These are phyloP conservation scores for Endotricha flammealis DNA, from an alignment of 2,888 invertebrate species.

Conservation along the genomic window DNA sequence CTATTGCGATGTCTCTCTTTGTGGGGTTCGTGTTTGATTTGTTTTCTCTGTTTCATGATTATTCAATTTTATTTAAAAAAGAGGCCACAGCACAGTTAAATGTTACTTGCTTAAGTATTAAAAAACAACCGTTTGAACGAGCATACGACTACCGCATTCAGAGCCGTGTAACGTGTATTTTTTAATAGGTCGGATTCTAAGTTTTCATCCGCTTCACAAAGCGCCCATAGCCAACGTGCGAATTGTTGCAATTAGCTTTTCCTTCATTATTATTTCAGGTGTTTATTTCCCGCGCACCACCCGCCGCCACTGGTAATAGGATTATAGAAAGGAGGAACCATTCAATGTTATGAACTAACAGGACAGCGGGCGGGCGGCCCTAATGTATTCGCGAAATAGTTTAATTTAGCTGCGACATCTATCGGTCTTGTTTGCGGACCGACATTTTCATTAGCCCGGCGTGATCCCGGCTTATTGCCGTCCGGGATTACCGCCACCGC, in stretches of 20 bases:
- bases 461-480: slow-evolving; percentile 26
- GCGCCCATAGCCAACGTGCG: too few relatives aligned
- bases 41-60: background rate
- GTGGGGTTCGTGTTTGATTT: background rate
- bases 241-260: too few relatives aligned
- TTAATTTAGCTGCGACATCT: slow-evolving; percentile 51
- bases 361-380: background rate
- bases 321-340: background rate
- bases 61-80: too few relatives aligned
- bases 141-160: too few relatives aligned
- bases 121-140: too few relatives aligned
- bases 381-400: slow-evolving; percentile 51
- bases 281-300: background rate
- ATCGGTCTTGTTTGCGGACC: slow-evolving; percentile 34
- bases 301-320: background rate
- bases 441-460: slow-evolving; percentile 38
- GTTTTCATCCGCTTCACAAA: too few relatives aligned
- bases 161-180: too few relatives aligned
- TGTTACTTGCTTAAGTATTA: too few relatives aligned
- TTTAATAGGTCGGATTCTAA: too few relatives aligned
- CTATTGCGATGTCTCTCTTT: slow-evolving; percentile 8
- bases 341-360: background rate
- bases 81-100: too few relatives aligned
- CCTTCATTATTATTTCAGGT: background rate
- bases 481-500: slow-evolving; percentile 15